Conservation (phyloP, 2,888 invertebrate species). For the Mactromeris polynyma region DNA sequence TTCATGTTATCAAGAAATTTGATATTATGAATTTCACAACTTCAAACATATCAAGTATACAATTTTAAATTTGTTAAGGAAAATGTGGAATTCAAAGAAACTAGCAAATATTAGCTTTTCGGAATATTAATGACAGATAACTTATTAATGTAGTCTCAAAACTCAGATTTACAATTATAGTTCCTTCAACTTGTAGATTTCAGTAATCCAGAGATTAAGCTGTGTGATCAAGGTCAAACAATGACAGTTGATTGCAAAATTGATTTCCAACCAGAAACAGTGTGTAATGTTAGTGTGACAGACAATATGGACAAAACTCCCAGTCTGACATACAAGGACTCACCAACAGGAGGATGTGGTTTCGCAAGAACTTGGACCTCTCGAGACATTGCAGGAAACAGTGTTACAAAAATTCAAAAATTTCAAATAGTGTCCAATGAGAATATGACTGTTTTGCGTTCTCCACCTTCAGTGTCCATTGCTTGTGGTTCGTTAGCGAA, state of each 20-base stretch:
- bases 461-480: conserved; percentile 6
- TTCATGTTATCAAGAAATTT: too few relatives aligned
- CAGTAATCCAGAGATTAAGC: neutral
- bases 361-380: conserved; percentile 43
- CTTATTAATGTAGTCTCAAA: too few relatives aligned
- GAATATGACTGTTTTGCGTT: neutral
- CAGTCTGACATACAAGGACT: neutral
- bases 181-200: conserved; percentile 31
- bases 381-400: conserved; percentile 37
- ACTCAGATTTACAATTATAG: too few relatives aligned
- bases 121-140: too few relatives aligned
- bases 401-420: conserved; percentile 9
- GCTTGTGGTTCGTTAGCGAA: conserved; percentile 45
- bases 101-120: too few relatives aligned
- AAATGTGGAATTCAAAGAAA: too few relatives aligned
- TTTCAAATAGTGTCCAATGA: neutral
- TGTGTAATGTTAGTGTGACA: conserved; percentile 34
- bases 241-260: conserved; percentile 25
- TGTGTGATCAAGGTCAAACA: conserved; percentile 17
- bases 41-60: too few relatives aligned
- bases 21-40: too few relatives aligned
- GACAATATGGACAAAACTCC: conserved; percentile 34
- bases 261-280: conserved; percentile 16
- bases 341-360: conserved; percentile 5
- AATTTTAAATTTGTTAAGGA: too few relatives aligned